Conservation (phyloP, 2,797 vertebrate species). For the Loriculus beryllinus region DNA sequence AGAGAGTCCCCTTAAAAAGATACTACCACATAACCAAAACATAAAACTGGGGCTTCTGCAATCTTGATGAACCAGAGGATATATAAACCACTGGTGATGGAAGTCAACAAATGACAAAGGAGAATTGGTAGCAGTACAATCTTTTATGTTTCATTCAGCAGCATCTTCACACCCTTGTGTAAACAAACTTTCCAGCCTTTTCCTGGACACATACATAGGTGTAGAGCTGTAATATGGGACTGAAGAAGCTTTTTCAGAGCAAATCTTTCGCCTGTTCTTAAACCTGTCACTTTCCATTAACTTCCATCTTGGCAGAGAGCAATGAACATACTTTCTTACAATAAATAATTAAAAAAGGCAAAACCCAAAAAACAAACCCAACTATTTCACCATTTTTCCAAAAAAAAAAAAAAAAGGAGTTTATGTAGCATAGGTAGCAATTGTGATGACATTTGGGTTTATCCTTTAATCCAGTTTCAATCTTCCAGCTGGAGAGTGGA, state of each 20-base stretch:
- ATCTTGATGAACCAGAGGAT: background rate
- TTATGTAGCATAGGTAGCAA: background rate
- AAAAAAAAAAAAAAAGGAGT: slow-evolving; percentile 25
- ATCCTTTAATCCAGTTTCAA: background rate
- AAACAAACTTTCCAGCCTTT: background rate
- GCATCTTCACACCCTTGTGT: background rate
- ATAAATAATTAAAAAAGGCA: background rate
- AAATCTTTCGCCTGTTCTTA: background rate
- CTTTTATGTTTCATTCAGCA: background rate
- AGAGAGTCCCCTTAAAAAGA: background rate
- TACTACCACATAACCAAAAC: background rate
- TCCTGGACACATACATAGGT: background rate
- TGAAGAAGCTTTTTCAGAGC: background rate
- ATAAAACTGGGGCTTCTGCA: background rate
- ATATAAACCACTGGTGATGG: background rate
- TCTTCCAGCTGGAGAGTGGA: background rate
- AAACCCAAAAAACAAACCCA: background rate
- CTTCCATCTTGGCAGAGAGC: background rate
- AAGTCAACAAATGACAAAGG: background rate
- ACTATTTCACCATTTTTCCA: background rate
- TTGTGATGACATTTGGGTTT: slow-evolving; percentile 37
- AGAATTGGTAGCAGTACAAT: background rate
- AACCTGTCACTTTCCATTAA: background rate
- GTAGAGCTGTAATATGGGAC: background rate
- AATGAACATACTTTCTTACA: background rate